Evolutionary conservation across 2,888 invertebrate genomes (phyloP).

Genomic region (Drosophila meridiana): DNA sequence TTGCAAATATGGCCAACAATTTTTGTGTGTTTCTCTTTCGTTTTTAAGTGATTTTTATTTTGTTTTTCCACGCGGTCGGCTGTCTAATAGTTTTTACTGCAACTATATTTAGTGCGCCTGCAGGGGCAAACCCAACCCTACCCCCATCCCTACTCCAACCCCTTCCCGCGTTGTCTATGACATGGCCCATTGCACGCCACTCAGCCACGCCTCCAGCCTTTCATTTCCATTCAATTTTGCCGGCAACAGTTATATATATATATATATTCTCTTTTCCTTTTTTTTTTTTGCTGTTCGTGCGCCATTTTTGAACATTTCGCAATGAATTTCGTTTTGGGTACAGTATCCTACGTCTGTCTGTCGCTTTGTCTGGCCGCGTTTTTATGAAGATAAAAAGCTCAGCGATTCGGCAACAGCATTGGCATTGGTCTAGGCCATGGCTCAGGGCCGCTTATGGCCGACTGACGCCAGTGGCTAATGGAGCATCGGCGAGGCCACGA

Average conservation of each 20-base stretch:
- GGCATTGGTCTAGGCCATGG: slow-evolving; percentile 45
- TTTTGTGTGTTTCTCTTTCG: slow-evolving; percentile 18
- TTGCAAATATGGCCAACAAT: slow-evolving; percentile 56
- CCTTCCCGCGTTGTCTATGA: slow-evolving; percentile 30
- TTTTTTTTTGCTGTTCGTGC: slow-evolving; percentile 20
- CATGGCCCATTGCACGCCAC: slow-evolving; percentile 24
- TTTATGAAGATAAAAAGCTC: slow-evolving; percentile 78
- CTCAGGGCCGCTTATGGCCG: slow-evolving; percentile 48
- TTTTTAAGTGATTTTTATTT: slow-evolving; percentile 56
- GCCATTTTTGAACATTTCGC: slow-evolving; percentile 70
- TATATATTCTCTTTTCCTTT: not conserved
- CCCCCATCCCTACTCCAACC: too few relatives aligned
- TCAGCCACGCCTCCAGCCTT: slow-evolving; percentile 10
- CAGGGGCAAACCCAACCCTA: not conserved
- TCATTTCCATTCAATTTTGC: slow-evolving; percentile 63
- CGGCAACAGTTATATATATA: slow-evolving; percentile 12
- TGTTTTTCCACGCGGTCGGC: slow-evolving; percentile 41
- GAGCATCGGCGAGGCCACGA: slow-evolving; percentile 30
- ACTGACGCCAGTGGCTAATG: slow-evolving; percentile 68
- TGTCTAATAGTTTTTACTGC: slow-evolving; percentile 69
- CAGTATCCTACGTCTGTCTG: slow-evolving; percentile 22
- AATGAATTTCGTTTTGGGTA: slow-evolving; percentile 65
- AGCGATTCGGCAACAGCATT: slow-evolving; percentile 58
- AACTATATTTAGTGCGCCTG: slow-evolving; percentile 68
- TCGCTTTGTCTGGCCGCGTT: slow-evolving; percentile 57